Evolutionary conservation across 2,888 invertebrate species (phyloP).

Genomic region (Leptinotarsa tumamoca): DNA sequence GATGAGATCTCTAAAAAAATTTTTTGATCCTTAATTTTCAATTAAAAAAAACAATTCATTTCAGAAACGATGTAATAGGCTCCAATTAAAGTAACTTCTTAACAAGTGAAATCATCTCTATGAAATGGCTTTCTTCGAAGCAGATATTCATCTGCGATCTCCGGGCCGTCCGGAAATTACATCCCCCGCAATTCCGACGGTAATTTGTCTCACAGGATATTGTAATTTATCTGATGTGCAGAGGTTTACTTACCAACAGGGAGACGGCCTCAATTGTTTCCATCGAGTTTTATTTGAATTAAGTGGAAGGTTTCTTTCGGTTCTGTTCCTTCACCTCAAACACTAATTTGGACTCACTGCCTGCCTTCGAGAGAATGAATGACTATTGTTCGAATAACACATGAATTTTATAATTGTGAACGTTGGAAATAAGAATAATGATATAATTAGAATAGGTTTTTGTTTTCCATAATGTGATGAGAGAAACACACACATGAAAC

Average conservation of each 20-base stretch:
- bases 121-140: background rate
- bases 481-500: too few species aligned
- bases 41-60: too few species aligned
- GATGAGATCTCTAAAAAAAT: too few species aligned
- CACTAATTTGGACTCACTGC: background rate
- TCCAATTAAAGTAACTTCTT: background rate
- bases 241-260: slow-evolving; percentile 12
- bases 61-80: background rate
- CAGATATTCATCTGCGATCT: slow-evolving; percentile 1
- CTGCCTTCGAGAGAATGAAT: background rate
- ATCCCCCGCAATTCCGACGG: slow-evolving; percentile 17
- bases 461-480: too few species aligned
- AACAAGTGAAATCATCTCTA: slow-evolving; percentile 12
- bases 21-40: too few species aligned
- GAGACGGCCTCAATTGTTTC: background rate
- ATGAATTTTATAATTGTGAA: too few species aligned
- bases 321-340: slow-evolving; percentile 9
- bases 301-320: background rate
- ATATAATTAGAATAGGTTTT: too few species aligned
- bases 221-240: slow-evolving; percentile 10
- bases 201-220: slow-evolving; percentile 18
- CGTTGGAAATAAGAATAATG: too few species aligned
- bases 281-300: background rate
- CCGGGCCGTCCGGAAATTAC: slow-evolving; percentile 17
- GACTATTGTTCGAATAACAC: too few species aligned